Evolutionary conservation across 2,888 invertebrate genomes (phyloP).

Genomic region (Drosophila glabriapex): DNA sequence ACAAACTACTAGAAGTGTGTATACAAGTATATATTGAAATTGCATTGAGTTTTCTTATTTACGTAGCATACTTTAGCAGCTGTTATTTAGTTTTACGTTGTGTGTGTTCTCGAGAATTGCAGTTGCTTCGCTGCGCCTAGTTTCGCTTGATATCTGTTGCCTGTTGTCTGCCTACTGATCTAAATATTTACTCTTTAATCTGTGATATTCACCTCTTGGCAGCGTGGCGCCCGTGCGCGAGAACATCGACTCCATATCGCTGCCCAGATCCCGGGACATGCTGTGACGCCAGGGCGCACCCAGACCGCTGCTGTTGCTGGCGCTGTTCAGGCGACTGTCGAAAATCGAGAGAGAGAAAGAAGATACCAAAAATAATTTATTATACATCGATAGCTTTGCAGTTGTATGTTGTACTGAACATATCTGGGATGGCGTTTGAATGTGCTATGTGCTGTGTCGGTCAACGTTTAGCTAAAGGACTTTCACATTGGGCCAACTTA

Average conservation of each 20-base stretch:
- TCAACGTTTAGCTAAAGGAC: conserved; percentile 59
- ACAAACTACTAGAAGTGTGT: conserved; percentile 69
- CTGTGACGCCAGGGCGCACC: conserved; percentile 88
- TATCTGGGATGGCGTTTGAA: conserved; percentile 7
- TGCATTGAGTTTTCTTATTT: conserved; percentile 63
- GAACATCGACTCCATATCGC: conserved; percentile 91
- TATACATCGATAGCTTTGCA: not conserved
- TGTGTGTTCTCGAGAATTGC: conserved; percentile 24
- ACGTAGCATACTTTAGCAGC: conserved; percentile 68
- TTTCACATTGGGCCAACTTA: conserved; percentile 71
- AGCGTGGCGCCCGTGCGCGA: conserved; percentile 87
- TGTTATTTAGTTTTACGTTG: conserved; percentile 26
- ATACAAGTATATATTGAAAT: conserved; percentile 59
- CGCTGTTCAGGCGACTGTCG: conserved; percentile 83
- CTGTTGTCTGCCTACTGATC: conserved; percentile 77
- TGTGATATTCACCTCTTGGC: conserved; percentile 90
- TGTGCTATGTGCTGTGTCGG: conserved; percentile 15
- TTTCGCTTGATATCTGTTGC: conserved; percentile 28
- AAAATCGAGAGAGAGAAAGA: not conserved
- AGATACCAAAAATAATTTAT: not conserved
- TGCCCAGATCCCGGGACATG: conserved; percentile 89
- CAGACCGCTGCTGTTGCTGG: conserved; percentile 67
- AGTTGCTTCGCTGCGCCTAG: conserved; percentile 34
- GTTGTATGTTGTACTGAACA: not conserved
- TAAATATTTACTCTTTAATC: conserved; percentile 86